Base-by-base conservation (phyloP, 1,140 invertebrate species). In the Babylonia areolata region DNA sequence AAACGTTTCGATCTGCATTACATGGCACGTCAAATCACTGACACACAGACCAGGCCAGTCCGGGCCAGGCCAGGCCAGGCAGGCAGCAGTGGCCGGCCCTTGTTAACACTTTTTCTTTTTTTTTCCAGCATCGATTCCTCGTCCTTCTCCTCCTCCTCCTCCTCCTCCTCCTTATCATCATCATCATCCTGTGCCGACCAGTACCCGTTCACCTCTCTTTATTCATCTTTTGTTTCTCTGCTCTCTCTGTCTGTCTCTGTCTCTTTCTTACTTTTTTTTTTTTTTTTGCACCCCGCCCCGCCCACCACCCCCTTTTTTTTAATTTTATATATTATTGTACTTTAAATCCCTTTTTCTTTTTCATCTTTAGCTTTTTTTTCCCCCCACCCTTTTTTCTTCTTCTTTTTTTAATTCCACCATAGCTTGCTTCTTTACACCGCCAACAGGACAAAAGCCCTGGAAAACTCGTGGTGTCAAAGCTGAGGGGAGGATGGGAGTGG, bases 21-120 rank as follows among this genome's bases (percentile, higher is more conserved):
- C n/a, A n/a, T n/a, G n/a, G n/a, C n/a, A n/a, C n/a, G n/a, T n/a
- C n/a, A n/a, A n/a, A n/a, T n/a, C n/a, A n/a, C n/a, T n/a, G n/a
- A n/a, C n/a, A n/a, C n/a, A n/a, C n/a, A n/a, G n/a, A n/a, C n/a
- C n/a, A n/a, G n/a, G n/a, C n/a, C n/a, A n/a, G n/a, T n/a, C n/a
- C n/a, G n/a, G n/a, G n/a, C n/a, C n/a, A n/a, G n/a, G n/a, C n/a
- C n/a, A n/a, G n/a, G n/a, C n/a, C n/a, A n/a, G n/a, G n/a, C n/a
- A n/a, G n/a, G n/a, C n/a, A n/a, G n/a, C n/a, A n/a, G n/a, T n/a
- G n/a, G n/a, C n/a, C n/a, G 15, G 77, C 42, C 39, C 39, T 79
- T 39, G 73, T 77, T 77, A 77, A 33, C 77, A 79, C 77, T 79
- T 42, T 77, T 28, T n/a, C n/a, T n/a, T n/a, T n/a, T n/a, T n/a